phyloP scores from a whole-genome alignment of 1,140 invertebrate genomes.

The Ridgeia piscesae region DNA sequence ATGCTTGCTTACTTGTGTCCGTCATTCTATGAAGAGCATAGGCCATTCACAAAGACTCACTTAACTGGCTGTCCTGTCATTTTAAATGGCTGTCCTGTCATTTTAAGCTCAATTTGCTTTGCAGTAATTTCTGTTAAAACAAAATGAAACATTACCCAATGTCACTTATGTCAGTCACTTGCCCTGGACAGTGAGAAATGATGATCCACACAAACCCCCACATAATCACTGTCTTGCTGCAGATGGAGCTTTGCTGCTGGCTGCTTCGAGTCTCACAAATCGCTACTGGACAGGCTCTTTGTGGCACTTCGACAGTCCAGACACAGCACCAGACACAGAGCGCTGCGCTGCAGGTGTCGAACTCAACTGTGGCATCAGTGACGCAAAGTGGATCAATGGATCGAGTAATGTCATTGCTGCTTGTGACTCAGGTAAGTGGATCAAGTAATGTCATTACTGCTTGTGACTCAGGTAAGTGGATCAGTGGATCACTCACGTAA shows the following conservation, averaged over 20 bases:
- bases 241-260: constrained; percentile 3
- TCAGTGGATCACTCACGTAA: not conserved
- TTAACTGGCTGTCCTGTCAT: too few relatives aligned
- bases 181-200: not conserved
- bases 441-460: not conserved
- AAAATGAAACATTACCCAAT: too few relatives aligned
- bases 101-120: too few relatives aligned
- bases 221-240: not conserved
- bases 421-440: not conserved
- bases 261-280: constrained; percentile 13
- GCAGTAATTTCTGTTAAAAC: too few relatives aligned
- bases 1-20: too few relatives aligned
- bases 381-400: not conserved
- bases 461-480: not conserved
- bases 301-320: constrained; percentile 5
- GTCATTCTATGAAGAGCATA: too few relatives aligned
- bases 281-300: not conserved
- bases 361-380: constrained; percentile 14
- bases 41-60: too few relatives aligned
- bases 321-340: constrained; percentile 7
- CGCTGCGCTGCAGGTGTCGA: not conserved
- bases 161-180: too few relatives aligned
- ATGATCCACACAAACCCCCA: not conserved
- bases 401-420: not conserved
- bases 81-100: too few relatives aligned